Conservation (phyloP, 2,113 vertebrate genomes). For the Prunella himalayana region DNA sequence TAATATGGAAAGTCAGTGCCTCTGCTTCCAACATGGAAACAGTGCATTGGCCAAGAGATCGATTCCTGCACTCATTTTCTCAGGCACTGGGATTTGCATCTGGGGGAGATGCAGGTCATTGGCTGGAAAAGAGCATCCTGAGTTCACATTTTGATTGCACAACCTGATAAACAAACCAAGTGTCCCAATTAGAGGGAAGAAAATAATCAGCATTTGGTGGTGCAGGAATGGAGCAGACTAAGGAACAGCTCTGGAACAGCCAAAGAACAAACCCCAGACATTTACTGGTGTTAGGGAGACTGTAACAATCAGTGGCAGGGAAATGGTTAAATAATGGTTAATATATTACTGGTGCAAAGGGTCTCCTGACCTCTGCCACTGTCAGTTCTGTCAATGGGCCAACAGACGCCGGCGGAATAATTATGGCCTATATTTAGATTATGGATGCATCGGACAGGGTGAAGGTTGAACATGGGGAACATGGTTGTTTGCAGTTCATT, state of each 20-base stretch:
- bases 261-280: neutral
- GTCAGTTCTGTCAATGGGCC: conserved; percentile 37
- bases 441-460: conserved; percentile 30
- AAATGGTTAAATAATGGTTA: conserved; percentile 37
- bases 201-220: neutral
- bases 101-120: conserved; percentile 9
- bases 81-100: conserved; percentile 33
- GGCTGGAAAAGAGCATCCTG: conserved; percentile 16
- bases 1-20: conserved; percentile 16
- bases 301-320: neutral
- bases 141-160: conserved; percentile 12
- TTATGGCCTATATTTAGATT: conserved; percentile 60
- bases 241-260: neutral
- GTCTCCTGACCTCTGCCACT: conserved; percentile 48
- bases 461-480: conserved; percentile 54
- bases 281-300: neutral
- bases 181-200: conserved; percentile 29
- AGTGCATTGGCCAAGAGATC: neutral
- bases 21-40: conserved; percentile 22
- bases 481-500: conserved; percentile 64
- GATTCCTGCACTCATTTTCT: conserved; percentile 28
- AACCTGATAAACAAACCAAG: conserved; percentile 14
- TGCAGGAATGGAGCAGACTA: neutral
- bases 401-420: conserved; percentile 35
- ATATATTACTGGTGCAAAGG: conserved; percentile 35